Evolutionary conservation across 2,113 vertebrate genomes (phyloP), one percentile per base, ranked within the genome.

Genomic region (Malaclemys terrapin): DNA sequence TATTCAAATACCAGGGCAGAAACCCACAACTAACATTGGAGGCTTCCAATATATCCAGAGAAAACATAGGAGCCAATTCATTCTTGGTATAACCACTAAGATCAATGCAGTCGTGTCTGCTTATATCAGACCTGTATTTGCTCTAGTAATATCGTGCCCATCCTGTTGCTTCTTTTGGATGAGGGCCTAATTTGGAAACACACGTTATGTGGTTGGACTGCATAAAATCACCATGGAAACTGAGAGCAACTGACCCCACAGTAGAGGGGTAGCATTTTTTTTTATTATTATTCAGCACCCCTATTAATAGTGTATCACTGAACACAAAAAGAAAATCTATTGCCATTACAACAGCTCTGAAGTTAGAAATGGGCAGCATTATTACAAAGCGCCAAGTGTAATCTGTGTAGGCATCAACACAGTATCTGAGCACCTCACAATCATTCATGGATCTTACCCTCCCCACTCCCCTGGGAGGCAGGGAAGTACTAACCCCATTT

Each of bases 21-120:
- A 97, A 88, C 72, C 54, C 78, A 35, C 59, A 4, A 47, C n/a
- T 90, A 93, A 82, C 84, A 92, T 45, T 59, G 62, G 94, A 86
- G 88, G 89, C 0, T 79, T 84, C 80, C 52, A 78, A 80, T 31
- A 50, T 2, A 80, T 8, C n/a, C 52, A 82, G 38, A 45, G 11
- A 56, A 56, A 47, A 53, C 17, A 20, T 50, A 80, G 93, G 93
- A 3, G 50, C 54, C 56, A 93, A 89, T 69, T 88, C 81, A 84
- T 88, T 49, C 81, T 85, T 88, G 81, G 25, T 27, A 24, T 52
- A 81, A 93, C 27, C 56, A 20, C 52, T 81, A 78, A 84, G 45
- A 88, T 65, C 12, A 80, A 31, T 35, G 81, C 17, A 72, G 56
- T 72, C 56, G 56, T 29, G 31, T 59, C 59, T 76, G 45, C 81